A percentile compares a stretch with the other conserved stretches of the same genome.
Conservation (phyloP, 2,888 invertebrate species). For the Diogma glabrata region DNA sequence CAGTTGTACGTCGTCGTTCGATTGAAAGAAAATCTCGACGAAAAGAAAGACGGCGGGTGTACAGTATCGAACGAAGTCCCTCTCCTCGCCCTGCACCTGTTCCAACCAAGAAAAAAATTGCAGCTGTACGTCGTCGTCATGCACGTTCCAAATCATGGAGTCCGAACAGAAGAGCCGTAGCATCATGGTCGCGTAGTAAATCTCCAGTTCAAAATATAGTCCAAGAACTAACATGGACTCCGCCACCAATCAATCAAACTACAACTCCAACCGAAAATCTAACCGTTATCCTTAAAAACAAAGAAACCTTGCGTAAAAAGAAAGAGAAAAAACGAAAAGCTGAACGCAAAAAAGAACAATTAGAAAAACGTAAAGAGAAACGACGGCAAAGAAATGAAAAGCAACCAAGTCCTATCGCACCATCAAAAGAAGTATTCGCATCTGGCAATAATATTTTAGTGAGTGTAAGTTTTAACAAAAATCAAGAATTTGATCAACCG, state of each 20-base stretch:
- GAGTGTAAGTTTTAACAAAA: slow-evolving; percentile 80
- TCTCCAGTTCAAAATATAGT: slow-evolving; percentile 23
- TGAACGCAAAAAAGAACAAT: slow-evolving; percentile 40
- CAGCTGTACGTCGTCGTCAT: slow-evolving; percentile 22
- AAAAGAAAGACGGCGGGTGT: neutral
- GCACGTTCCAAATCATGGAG: slow-evolving; percentile 24
- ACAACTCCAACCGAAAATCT: slow-evolving; percentile 38
- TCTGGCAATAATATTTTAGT: slow-evolving; percentile 88
- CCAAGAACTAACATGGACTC: slow-evolving; percentile 45
- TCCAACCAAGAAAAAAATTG: slow-evolving; percentile 21
- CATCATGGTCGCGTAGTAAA: slow-evolving; percentile 22
- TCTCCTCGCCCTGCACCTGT: slow-evolving; percentile 17
- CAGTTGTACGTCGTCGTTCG: neutral
- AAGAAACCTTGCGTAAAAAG: slow-evolving; percentile 33
- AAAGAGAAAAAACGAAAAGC: slow-evolving; percentile 32
- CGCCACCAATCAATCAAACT: slow-evolving; percentile 38
- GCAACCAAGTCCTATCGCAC: slow-evolving; percentile 36
- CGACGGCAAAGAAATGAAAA: slow-evolving; percentile 26
- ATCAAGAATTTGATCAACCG: slow-evolving; percentile 26
- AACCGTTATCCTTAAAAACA: slow-evolving; percentile 47
- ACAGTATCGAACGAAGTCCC: slow-evolving; percentile 15
- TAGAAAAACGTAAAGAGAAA: slow-evolving; percentile 36
- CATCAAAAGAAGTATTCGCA: slow-evolving; percentile 83
- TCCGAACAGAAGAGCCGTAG: neutral
- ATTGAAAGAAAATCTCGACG: neutral